Evolutionary conservation across 2,113 vertebrate genomes (phyloP).

Genomic region (rat (Rattus norvegicus)): GRCr8 NC_086033.1:8676501-8677000

Average conservation of each 20-base stretch:
- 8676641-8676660: neutral
- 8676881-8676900: neutral
- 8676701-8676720: neutral
- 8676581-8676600: neutral
- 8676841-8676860: neutral
- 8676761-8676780: neutral
- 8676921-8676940: neutral
- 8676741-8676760: neutral
- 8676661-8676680: neutral
- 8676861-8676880: neutral
- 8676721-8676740: neutral
- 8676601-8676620: neutral
- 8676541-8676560: neutral
- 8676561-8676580: constrained; percentile 28
- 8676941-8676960: neutral
- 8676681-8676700: neutral
- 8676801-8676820: neutral
- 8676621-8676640: neutral
- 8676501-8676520: neutral
- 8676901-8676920: neutral
- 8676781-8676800: neutral
- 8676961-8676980: neutral
- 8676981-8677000: neutral
- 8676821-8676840: neutral
- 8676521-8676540: neutral